Evolutionary conservation across 1,140 invertebrate species (phyloP), one percentile per base, ranked within the genome.

Genomic region (Hycleus phaleratus): DNA sequence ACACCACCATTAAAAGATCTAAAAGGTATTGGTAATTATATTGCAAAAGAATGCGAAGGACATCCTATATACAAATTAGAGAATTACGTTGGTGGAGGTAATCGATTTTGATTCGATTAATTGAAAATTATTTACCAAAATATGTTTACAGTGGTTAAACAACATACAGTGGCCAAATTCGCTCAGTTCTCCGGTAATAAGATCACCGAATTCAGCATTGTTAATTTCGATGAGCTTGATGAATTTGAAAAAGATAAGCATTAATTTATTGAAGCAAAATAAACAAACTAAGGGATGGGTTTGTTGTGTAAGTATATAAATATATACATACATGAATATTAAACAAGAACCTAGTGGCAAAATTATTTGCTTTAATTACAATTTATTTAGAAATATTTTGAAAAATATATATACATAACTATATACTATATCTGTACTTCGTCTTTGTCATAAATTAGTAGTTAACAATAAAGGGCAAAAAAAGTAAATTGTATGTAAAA

Each of bases 51-150:
- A 71, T 94, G 91, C 72, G 73, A 75, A 57, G 74, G 79, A 56
- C 83, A 82, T 68, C 83, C 86, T 42, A 85, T 85, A 45, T 94
- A 90, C 73, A 79, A 79, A 65, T 77, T 95, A 59, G 83, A 87
- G 68, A 85, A 84, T 68, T 77, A 75, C 50, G 74, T 77, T 38
- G 74, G 78, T 11, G 76, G 77, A 61, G 78, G 80, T 80, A 70
- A 76, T 18, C 18, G 18, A 2, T 1, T 18, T 18, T 18, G 2
- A 18, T 18, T 18, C 18, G 18, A 18, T 18, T 18, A 18, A 18
- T 18, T 18, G 2, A 18, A 18, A 18, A 18, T 18, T 18, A 18
- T 18, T 18, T 18, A 18, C 18, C 1, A 18, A 18, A 18, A 18
- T 18, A 18, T 24, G 11, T 26, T 81, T 82, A 50, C 73, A 88